Evolutionary conservation across 2,888 invertebrate species (phyloP), one percentile per base, ranked within the genome.

Genomic region (Sphinx pinastri): DNA sequence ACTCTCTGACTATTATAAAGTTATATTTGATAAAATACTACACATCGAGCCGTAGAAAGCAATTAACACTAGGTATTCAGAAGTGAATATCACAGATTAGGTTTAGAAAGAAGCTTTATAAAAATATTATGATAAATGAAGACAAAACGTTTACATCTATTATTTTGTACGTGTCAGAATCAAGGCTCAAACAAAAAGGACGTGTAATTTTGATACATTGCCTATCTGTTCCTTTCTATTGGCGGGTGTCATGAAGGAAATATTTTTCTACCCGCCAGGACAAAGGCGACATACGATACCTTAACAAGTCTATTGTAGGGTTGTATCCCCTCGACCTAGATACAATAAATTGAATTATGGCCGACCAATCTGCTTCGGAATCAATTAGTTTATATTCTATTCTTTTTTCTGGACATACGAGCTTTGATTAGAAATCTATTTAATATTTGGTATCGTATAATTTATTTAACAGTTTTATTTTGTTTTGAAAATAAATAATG

Each of bases 311-410:
- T 19, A 63, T 63, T 63, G 49, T 63, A 63, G 19, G 63, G 63
- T 63, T 47, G 19, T 63, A 63, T 63, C 63, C 63, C 19, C 49
- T 49, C 74, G 81, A 79, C 81, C 81, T 77, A 81, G 76, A 79
- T 79, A 76, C 77, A 75, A 76, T 74, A 78, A 80, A 81, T 81
- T 75, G 74, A 77, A 76, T 80, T 75, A 79, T 72, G 72, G 59
- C 71, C 75, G 74, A 74, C 76, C 76, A 74, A 75, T 71, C 73
- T 75, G 70, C 71, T 74, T 25, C 51, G 38, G 58, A 51, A 59
- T 67, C 70, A 70, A 70, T 67, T 38, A 51, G 49, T 49, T 67
- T 70, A 67, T 51, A 51, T 31, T 51, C 11, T 38, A 14, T 45
- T 51, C 31, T 70, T 58, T 63, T 45, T 19, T 16, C 45, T 47